Conservation (phyloP, 2,113 vertebrate genomes). For the Melospiza melodia region DNA sequence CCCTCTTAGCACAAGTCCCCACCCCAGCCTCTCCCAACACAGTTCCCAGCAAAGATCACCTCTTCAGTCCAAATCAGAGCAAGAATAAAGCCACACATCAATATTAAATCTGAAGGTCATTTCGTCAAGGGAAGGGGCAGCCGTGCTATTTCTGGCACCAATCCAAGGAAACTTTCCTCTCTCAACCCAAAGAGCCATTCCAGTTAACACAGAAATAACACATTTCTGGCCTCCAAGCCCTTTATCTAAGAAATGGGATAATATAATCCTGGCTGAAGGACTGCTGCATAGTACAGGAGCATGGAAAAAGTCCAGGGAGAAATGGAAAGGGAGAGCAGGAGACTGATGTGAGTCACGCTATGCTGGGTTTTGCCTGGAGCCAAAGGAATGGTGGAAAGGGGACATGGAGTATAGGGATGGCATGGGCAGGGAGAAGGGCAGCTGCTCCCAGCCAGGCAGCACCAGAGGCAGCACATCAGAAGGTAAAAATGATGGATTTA, state of each 20-base stretch:
- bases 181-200: not conserved
- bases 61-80: not conserved
- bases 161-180: not conserved
- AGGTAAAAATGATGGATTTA: not conserved
- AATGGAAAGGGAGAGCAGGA: not conserved
- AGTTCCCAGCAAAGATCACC: not conserved
- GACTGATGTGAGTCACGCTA: not conserved
- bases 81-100: not conserved
- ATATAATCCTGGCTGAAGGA: not conserved
- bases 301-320: not conserved
- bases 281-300: accelerated
- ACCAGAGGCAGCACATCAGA: not conserved
- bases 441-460: not conserved
- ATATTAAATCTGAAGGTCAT: constrained; percentile 22
- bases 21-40: not conserved
- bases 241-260: not conserved
- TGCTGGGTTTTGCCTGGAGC: not conserved
- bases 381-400: not conserved
- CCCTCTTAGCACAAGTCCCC: not conserved
- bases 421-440: not conserved
- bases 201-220: not conserved
- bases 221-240: not conserved
- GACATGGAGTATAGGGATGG: accelerated
- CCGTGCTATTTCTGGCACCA: not conserved
- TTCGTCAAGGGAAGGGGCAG: constrained; percentile 18